Conservation (phyloP, 2,113 vertebrate species). For the Galbula dea region DNA sequence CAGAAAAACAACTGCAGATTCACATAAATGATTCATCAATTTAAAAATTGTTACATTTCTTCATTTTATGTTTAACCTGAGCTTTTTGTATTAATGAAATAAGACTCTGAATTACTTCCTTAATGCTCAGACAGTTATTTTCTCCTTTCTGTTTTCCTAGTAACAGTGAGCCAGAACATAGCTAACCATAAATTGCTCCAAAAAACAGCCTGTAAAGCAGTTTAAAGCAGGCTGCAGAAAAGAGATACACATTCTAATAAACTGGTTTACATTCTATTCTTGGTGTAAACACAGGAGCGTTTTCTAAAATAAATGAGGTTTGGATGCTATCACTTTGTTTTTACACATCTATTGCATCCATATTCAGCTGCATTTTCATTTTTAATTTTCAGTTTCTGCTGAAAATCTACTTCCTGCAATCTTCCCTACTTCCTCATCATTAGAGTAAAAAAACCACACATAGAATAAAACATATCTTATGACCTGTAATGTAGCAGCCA, state of each 20-base stretch:
- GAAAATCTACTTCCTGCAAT: conserved; percentile 9
- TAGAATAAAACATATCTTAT: background rate
- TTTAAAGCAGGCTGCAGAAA: conserved; percentile 50
- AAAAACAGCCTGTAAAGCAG: conserved; percentile 11
- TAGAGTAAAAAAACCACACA: background rate
- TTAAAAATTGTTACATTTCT: background rate
- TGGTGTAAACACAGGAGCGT: background rate
- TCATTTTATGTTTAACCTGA: background rate
- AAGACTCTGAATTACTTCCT: background rate
- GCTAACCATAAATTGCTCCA: conserved; percentile 36
- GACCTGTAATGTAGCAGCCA: background rate
- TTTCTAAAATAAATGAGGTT: conserved; percentile 42
- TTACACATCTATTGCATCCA: conserved; percentile 17
- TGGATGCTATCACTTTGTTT: conserved; percentile 13
- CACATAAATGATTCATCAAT: background rate
- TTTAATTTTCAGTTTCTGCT: conserved; percentile 41
- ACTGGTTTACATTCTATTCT: conserved; percentile 22
- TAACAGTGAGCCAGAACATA: conserved; percentile 17
- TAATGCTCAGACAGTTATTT: too few species aligned
- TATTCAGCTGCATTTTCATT: conserved; percentile 21
- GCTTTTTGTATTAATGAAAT: background rate
- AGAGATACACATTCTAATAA: conserved; percentile 59
- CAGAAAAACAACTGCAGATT: background rate
- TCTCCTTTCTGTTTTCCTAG: background rate
- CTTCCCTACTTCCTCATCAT: background rate